phyloP scores from a whole-genome alignment of 2,113 vertebrate genomes.

The Colius striatus region DNA sequence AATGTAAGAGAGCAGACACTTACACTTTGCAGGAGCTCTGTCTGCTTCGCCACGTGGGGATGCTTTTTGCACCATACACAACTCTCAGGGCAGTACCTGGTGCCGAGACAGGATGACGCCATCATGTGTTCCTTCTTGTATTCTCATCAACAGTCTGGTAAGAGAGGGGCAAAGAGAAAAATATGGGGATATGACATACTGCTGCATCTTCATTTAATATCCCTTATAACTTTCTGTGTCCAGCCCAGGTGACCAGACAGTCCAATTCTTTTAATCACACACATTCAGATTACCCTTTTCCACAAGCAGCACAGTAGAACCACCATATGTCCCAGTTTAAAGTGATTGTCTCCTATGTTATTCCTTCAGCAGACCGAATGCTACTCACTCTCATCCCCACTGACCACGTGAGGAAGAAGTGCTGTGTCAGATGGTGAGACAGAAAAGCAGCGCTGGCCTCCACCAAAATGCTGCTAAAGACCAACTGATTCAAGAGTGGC shows the following conservation, averaged over 20 bases:
- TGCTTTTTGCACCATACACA: background rate
- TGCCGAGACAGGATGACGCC: background rate
- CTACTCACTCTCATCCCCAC: background rate
- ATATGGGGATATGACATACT: background rate
- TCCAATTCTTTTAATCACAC: background rate
- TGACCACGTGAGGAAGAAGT: background rate
- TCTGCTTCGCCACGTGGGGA: background rate
- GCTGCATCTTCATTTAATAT: background rate
- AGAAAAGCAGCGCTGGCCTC: background rate
- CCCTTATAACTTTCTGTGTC: background rate
- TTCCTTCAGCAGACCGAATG: background rate
- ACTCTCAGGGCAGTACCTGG: background rate
- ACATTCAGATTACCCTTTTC: background rate
- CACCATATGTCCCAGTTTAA: background rate
- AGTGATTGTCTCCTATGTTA: background rate
- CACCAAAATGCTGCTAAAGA: background rate
- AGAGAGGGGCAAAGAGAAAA: background rate
- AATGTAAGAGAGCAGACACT: background rate
- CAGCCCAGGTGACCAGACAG: background rate
- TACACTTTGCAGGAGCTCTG: slow-evolving; percentile 12
- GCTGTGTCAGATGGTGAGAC: background rate
- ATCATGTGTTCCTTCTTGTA: background rate
- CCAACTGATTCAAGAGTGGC: background rate
- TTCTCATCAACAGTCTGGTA: background rate
- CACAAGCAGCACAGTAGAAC: background rate